phyloP scores from a whole-genome alignment of 2,888 invertebrate species.

The Andrena praecox region DNA sequence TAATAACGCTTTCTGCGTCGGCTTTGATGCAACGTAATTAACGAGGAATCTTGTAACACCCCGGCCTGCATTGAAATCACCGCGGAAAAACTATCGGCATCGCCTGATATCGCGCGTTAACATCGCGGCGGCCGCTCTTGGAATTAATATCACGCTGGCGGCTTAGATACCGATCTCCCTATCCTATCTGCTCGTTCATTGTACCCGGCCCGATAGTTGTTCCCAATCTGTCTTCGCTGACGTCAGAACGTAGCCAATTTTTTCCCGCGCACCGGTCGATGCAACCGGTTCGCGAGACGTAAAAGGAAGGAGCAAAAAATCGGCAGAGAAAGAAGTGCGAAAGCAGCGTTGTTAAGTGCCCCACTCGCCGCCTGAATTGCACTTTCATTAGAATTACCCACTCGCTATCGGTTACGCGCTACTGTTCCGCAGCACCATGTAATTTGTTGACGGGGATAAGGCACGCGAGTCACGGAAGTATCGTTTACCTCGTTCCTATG shows the following conservation, averaged over 20 bases:
- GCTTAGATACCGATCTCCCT: slow-evolving; percentile 46
- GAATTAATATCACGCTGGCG: slow-evolving; percentile 62
- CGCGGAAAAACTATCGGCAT: slow-evolving; percentile 31
- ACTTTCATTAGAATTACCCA: slow-evolving; percentile 63
- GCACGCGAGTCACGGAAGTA: slow-evolving; percentile 39
- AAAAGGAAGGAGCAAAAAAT: slow-evolving; percentile 18
- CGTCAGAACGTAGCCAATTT: slow-evolving; percentile 26
- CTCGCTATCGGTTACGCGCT: slow-evolving; percentile 56
- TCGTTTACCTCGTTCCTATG: slow-evolving; percentile 37
- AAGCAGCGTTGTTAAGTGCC: slow-evolving; percentile 49
- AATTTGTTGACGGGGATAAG: slow-evolving; percentile 53
- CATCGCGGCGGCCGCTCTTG: slow-evolving; percentile 12
- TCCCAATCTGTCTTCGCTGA: slow-evolving; percentile 47
- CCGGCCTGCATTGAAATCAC: neutral
- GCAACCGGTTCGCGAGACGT: slow-evolving; percentile 53
- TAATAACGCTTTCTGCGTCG: neutral
- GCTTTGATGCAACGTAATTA: slow-evolving; percentile 2
- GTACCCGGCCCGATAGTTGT: slow-evolving; percentile 38
- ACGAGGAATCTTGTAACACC: neutral
- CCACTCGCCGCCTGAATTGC: slow-evolving; percentile 46
- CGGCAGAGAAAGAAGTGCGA: slow-evolving; percentile 37
- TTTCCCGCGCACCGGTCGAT: slow-evolving; percentile 19
- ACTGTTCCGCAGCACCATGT: slow-evolving; percentile 54
- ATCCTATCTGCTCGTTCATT: slow-evolving; percentile 48
- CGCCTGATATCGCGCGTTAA: slow-evolving; percentile 28